These are phyloP conservation scores for Sceloporus undulatus DNA, from an alignment of 2,113 vertebrate genomes.

Conservation along the genomic window DNA sequence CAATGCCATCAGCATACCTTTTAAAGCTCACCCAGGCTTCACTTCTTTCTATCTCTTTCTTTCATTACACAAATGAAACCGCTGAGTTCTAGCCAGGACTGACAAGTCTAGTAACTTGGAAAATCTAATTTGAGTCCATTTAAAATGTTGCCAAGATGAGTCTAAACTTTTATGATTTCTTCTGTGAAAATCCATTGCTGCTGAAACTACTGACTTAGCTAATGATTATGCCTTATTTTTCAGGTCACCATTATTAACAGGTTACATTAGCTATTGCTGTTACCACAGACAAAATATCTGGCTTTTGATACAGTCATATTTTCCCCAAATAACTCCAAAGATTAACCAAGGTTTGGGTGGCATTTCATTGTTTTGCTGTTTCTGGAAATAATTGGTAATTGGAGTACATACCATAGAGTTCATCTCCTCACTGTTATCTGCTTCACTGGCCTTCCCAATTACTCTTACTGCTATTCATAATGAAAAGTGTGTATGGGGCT, in stretches of 20 bases:
- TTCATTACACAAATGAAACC: neutral
- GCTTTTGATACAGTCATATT: conserved; percentile 17
- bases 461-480: neutral
- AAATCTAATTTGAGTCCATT: conserved; percentile 26
- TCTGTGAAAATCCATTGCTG: neutral
- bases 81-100: neutral
- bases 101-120: conserved; percentile 23
- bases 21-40: neutral
- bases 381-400: conserved; percentile 46
- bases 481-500: neutral
- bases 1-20: neutral
- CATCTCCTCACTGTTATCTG: conserved; percentile 6
- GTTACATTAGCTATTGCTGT: conserved; percentile 44
- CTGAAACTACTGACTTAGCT: conserved; percentile 28
- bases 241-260: conserved; percentile 35
- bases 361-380: conserved; percentile 13
- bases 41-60: neutral
- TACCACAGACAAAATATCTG: conserved; percentile 40
- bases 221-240: conserved; percentile 34
- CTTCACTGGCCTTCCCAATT: conserved; percentile 27
- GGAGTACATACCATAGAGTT: neutral
- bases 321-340: neutral
- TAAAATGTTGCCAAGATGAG: neutral
- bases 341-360: conserved; percentile 21
- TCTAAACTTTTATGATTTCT: conserved; percentile 19